Evolutionary conservation across 2,113 vertebrate genomes (phyloP).

Genomic region (Nanorana parkeri): DNA sequence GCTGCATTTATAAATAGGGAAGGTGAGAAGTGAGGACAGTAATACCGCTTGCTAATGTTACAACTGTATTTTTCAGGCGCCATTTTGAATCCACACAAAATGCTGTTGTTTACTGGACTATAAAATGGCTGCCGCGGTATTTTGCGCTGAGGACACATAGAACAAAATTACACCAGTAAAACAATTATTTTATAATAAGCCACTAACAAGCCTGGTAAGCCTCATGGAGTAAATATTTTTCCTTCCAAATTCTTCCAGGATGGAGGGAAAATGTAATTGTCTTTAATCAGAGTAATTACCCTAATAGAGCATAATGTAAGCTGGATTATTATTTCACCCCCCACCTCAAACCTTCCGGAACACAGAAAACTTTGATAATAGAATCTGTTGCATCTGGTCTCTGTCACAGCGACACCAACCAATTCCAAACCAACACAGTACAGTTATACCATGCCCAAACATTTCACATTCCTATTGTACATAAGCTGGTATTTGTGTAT

Average conservation of each 20-base stretch:
- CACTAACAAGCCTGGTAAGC: background rate
- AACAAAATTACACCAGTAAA: constrained; percentile 2
- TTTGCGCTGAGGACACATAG: no score
- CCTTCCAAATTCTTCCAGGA: background rate
- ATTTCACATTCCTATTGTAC: no score
- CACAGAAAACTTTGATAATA: background rate
- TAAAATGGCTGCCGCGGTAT: no score
- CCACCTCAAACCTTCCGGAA: background rate
- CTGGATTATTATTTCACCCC: background rate
- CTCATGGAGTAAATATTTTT: background rate
- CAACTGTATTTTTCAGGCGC: no score
- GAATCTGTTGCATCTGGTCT: background rate
- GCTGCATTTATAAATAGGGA: no score
- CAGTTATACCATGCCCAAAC: no score
- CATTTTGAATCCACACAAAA: no score
- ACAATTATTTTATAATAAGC: background rate
- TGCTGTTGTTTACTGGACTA: no score
- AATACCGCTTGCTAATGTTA: no score
- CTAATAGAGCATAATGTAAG: background rate
- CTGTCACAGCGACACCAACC: background rate
- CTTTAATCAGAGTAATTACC: background rate
- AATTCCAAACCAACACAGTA: no score
- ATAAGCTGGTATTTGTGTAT: no score
- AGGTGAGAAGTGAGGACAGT: no score
- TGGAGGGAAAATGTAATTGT: constrained; percentile 15